Evolutionary conservation across 1,140 invertebrate genomes (phyloP).

Genomic region (Pseudomyrmex dendroicus): DNA sequence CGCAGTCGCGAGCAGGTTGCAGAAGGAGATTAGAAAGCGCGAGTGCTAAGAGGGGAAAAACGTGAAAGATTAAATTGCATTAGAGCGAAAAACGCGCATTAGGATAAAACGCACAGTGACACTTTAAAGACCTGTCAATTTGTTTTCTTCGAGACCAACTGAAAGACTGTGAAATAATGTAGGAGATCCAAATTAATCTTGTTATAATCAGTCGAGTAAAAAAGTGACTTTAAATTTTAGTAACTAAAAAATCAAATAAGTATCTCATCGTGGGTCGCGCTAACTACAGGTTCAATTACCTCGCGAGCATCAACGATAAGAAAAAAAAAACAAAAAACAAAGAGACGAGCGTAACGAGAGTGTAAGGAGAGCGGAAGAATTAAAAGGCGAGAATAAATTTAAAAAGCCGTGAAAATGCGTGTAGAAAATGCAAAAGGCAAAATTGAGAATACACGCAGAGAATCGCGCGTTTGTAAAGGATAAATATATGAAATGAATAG

Average conservation of each 20-base stretch:
- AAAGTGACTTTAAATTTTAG: no score
- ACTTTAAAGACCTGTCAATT: no score
- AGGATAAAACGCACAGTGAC: background rate
- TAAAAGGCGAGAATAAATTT: background rate
- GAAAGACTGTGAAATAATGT: no score
- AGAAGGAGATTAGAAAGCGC: constrained; percentile 20
- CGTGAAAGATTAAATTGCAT: constrained; percentile 25
- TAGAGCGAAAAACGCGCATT: background rate
- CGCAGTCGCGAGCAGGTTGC: constrained; percentile 27
- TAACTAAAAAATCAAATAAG: no score
- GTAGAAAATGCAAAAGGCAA: background rate
- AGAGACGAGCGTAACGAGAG: constrained; percentile 14
- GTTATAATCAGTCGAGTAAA: no score
- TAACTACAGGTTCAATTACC: no score
- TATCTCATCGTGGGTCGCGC: no score
- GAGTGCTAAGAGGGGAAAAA: background rate
- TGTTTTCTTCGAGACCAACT: no score
- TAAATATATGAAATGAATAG: constrained; percentile 15
- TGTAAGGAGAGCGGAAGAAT: background rate
- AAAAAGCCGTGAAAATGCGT: no score
- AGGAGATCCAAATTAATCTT: no score
- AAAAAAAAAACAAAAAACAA: background rate
- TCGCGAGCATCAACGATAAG: no score
- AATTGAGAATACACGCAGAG: background rate
- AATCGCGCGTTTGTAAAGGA: background rate